These are phyloP conservation scores for Phthorimaea operculella DNA, from an alignment of 1,140 invertebrate genomes.

Conservation along the genomic window DNA sequence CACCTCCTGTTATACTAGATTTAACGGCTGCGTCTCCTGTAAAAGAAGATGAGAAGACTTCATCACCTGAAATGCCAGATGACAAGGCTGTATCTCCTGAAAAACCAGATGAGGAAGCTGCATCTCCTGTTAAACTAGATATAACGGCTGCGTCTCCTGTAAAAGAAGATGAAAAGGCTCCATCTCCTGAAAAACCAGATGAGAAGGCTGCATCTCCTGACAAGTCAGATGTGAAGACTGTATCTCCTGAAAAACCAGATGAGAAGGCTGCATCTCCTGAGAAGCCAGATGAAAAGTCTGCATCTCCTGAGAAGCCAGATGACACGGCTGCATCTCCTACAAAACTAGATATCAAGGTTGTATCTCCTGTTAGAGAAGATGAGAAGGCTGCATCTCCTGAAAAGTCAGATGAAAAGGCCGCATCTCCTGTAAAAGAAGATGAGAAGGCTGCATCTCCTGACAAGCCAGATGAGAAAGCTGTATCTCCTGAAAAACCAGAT, in stretches of 20 bases:
- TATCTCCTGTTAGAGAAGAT: background rate
- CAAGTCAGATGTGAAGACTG: background rate
- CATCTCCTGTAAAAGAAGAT: background rate
- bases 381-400: background rate
- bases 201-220: slow-evolving; percentile 7
- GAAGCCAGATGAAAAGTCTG: background rate
- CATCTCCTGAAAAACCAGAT: slow-evolving; percentile 7
- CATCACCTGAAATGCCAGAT: background rate
- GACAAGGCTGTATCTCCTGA: background rate
- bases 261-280: background rate
- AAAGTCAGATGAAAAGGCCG: background rate
- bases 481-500: background rate
- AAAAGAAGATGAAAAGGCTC: slow-evolving; percentile 10
- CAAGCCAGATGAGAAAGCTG: background rate
- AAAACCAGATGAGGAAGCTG: slow-evolving; percentile 3
- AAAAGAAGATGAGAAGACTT: too few relatives aligned
- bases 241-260: background rate
- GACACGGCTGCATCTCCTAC: too few relatives aligned
- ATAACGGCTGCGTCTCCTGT: background rate
- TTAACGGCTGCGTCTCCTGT: background rate
- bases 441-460: background rate
- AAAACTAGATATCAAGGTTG: too few relatives aligned
- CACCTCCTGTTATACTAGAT: too few relatives aligned
- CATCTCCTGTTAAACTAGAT: background rate
- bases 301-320: background rate